A percentile compares a stretch with the other conserved stretches of the same genome.
phyloP scores from a whole-genome alignment of 2,113 vertebrate genomes.

The Lycocorax pyrrhopterus region DNA sequence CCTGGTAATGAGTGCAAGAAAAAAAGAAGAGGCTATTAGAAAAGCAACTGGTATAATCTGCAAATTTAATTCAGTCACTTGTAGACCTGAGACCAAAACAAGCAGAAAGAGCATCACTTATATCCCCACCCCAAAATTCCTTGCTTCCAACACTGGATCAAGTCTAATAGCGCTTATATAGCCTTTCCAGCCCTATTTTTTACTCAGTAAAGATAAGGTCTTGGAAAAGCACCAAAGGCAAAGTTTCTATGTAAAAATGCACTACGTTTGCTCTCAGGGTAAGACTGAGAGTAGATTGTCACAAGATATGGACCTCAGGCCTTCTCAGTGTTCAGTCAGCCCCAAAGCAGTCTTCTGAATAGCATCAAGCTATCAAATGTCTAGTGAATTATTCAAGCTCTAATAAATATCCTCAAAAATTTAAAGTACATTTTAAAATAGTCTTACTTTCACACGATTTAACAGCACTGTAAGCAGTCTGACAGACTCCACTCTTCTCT shows the following conservation, averaged over 20 bases:
- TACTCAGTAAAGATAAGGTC: background rate
- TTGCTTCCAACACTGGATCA: background rate
- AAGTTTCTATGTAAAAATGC: background rate
- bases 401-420: background rate
- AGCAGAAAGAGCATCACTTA: background rate
- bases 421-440: conserved; percentile 42
- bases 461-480: conserved; percentile 74
- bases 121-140: background rate
- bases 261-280: background rate
- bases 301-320: background rate
- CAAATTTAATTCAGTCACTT: background rate
- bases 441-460: conserved; percentile 75
- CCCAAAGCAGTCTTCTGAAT: background rate
- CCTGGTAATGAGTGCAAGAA: background rate
- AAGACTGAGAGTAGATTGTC: background rate
- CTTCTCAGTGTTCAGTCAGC: background rate
- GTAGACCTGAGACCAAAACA: background rate
- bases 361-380: background rate
- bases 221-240: background rate
- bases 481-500: conserved; percentile 74
- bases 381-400: background rate
- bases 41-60: background rate
- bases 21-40: background rate
- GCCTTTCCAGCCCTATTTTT: background rate
- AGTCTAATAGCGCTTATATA: background rate